Conservation (phyloP, 2,888 invertebrate species). For the Argyra leucocephala region DNA sequence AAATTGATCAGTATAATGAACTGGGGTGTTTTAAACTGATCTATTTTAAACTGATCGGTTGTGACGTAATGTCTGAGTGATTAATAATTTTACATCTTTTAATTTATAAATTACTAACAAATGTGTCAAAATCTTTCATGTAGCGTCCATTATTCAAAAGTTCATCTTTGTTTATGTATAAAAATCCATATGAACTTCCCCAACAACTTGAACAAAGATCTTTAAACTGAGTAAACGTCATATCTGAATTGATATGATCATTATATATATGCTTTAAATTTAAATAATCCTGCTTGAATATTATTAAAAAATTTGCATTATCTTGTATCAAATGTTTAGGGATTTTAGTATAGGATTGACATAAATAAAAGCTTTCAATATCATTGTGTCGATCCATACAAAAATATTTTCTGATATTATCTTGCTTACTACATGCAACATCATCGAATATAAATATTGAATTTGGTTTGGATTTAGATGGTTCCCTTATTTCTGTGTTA, state of each 20-base stretch:
- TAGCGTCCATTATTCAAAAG: conserved; percentile 29
- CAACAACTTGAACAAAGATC: conserved; percentile 25
- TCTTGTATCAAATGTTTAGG: conserved; percentile 38
- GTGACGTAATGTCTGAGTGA: too few relatives aligned
- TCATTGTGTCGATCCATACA: conserved; percentile 32
- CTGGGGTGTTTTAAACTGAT: background rate
- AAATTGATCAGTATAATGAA: background rate
- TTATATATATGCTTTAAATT: conserved; percentile 25
- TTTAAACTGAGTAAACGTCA: too few relatives aligned
- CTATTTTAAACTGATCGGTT: conserved; percentile 3
- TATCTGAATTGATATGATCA: too few relatives aligned
- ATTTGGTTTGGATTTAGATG: too few relatives aligned
- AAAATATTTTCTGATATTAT: conserved; percentile 25
- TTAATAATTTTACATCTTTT: conserved; percentile 11
- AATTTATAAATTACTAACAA: conserved; percentile 9
- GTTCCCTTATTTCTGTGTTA: too few relatives aligned
- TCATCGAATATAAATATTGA: too few relatives aligned
- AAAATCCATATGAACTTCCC: conserved; percentile 29
- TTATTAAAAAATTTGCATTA: conserved; percentile 34
- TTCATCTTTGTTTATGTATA: conserved; percentile 30
- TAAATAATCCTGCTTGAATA: conserved; percentile 35
- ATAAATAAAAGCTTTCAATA: conserved; percentile 34
- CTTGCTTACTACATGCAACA: too few relatives aligned
- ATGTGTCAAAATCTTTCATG: conserved; percentile 29
- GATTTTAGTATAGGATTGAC: conserved; percentile 34